Evolutionary conservation across 1,140 invertebrate genomes (phyloP), one percentile per base, ranked within the genome.

Genomic region (Pomacea maculata): DNA sequence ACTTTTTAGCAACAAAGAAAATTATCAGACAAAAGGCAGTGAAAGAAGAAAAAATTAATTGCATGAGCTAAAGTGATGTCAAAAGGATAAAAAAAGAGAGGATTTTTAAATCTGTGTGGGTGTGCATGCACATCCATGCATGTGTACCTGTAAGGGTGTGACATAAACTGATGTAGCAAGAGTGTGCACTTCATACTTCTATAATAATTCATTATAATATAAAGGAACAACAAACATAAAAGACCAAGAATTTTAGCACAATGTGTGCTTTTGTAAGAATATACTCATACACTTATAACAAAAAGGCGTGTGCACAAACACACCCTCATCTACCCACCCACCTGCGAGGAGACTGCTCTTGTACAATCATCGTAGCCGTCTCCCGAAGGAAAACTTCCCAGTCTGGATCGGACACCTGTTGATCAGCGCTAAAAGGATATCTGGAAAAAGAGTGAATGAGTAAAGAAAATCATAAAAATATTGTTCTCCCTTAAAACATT

Each of bases 351-450:
- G 94, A 96, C 90, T 99, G 98, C 89, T 99, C 96, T 29, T 94
- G 92, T 11, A 98, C 92, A 87, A 99, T 98, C 91, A 96, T 94
- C 72, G 93, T 94, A 0, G 97, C 97, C 25, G 97, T 99, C 82
- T 96, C 95, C 85, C 93, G 92, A 19, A 99, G 94, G 90, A 95
- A 99, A 4, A 95, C 88, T 91, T 98, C 95, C 98, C 98, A 99
- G 92, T 99, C 98, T 10, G 97, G 95, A 87, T 96, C 95, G 1
- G 94, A 92, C 64, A 99, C 94, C 79, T 95, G 94, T 91, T 97
- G 97, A 89, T 96, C 94, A 15, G 91, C 85, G n/a, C 93, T 95
- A 85, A 98, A 97, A 72, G 96, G 96, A 91, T 96, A 96, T 78
- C 88, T 91, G 82, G 25, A 85, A 81, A 64, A 74, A n/a, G 15